Evolutionary conservation across 2,888 invertebrate species (phyloP).

Genomic region (Leptopilina syphax): DNA sequence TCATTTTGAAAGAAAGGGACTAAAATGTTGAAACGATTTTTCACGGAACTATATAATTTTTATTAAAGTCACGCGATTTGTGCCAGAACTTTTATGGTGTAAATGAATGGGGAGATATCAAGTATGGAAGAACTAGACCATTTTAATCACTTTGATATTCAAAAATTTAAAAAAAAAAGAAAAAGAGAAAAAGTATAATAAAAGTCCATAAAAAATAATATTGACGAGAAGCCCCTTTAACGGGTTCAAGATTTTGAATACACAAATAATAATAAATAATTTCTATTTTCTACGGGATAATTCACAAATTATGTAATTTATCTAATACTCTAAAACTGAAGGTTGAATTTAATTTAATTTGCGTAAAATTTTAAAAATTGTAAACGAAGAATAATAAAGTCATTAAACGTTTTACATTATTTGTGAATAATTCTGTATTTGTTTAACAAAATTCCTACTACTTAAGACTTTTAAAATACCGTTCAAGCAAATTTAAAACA

Average conservation of each 20-base stretch:
- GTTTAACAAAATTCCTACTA: too few species aligned
- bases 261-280: conserved; percentile 51
- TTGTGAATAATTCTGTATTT: too few species aligned
- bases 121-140: conserved; percentile 64
- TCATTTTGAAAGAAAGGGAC: neutral
- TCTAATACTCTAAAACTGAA: too few species aligned
- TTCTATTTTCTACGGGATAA: conserved; percentile 52
- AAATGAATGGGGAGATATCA: conserved; percentile 41
- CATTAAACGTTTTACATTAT: too few species aligned
- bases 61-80: conserved; percentile 25
- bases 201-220: conserved; percentile 45
- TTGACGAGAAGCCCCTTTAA: neutral
- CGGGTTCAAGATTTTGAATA: conserved; percentile 50
- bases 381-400: too few species aligned
- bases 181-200: conserved; percentile 1
- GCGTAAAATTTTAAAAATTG: too few species aligned
- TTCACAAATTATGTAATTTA: too few species aligned
- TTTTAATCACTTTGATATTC: conserved; percentile 58
- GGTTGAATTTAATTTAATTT: conserved; percentile 6
- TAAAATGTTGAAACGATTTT: conserved; percentile 24
- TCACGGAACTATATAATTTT: conserved; percentile 27
- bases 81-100: conserved; percentile 43
- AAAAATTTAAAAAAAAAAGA: conserved; percentile 1
- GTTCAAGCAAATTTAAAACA: conserved; percentile 2
- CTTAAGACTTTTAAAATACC: too few species aligned